These are phyloP conservation scores for Microtus pennsylvanicus DNA, from an alignment of 2,113 vertebrate genomes.

Conservation along the genomic window DNA sequence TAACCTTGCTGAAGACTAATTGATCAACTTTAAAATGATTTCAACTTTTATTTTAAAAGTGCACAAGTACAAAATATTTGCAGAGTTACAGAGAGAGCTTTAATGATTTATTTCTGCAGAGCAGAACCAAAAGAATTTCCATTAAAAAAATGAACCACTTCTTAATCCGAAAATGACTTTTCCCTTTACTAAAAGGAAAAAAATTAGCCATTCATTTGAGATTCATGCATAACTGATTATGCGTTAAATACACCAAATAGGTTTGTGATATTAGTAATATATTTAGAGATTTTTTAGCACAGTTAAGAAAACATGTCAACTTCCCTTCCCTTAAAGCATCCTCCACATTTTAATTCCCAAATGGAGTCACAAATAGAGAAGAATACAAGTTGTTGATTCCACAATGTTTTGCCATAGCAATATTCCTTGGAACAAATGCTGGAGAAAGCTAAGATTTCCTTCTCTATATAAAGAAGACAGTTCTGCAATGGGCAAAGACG, in stretches of 20 bases:
- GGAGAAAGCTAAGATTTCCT: slow-evolving; percentile 47
- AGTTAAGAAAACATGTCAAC: slow-evolving; percentile 28
- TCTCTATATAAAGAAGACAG: slow-evolving; percentile 59
- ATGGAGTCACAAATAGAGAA: slow-evolving; percentile 3
- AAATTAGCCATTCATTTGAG: slow-evolving; percentile 42
- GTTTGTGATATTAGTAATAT: slow-evolving; percentile 54
- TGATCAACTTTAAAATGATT: slow-evolving; percentile 69
- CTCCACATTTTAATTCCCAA: neutral
- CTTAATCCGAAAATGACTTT: slow-evolving; percentile 73
- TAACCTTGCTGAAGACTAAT: slow-evolving; percentile 70
- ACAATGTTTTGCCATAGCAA: slow-evolving; percentile 29
- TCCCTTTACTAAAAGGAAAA: slow-evolving; percentile 48
- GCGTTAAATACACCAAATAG: slow-evolving; percentile 57
- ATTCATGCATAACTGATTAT: slow-evolving; percentile 52
- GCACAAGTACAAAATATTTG: slow-evolving; percentile 66
- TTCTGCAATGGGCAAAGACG: slow-evolving; percentile 20
- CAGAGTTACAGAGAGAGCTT: slow-evolving; percentile 57
- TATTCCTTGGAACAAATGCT: slow-evolving; percentile 41
- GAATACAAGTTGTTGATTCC: slow-evolving; percentile 19
- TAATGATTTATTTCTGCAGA: slow-evolving; percentile 68
- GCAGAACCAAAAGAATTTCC: slow-evolving; percentile 70
- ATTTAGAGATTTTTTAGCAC: slow-evolving; percentile 60
- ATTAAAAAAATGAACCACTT: slow-evolving; percentile 40
- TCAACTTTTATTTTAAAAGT: slow-evolving; percentile 70
- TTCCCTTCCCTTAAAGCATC: slow-evolving; percentile 4